These are phyloP conservation scores for Rhopalosiphum nymphaeae DNA, from an alignment of 2,888 invertebrate genomes.

Conservation along the genomic window DNA sequence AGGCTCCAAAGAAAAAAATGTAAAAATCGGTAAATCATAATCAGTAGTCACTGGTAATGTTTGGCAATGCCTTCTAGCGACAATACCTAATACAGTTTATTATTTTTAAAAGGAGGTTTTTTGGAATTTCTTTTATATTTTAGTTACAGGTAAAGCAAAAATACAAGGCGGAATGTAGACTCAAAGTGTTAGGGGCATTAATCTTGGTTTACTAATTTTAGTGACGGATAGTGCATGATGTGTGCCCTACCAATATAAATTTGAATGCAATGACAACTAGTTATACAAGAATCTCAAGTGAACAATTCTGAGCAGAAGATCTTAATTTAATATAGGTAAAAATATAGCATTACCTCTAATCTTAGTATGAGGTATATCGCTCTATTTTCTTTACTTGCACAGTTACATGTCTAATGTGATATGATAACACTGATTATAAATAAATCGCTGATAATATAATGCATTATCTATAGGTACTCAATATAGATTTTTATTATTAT, in stretches of 20 bases:
- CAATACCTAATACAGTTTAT: constrained; percentile 1
- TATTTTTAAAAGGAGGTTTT: constrained; percentile 10
- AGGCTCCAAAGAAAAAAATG: not conserved
- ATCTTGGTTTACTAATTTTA: not conserved
- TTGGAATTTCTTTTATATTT: constrained; percentile 2
- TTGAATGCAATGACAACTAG: not conserved
- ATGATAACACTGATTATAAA: not conserved
- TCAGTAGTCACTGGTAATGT: constrained; percentile 13
- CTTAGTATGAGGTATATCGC: not conserved
- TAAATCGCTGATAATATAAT: not conserved
- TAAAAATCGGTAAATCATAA: constrained; percentile 33
- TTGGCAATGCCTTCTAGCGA: constrained; percentile 6
- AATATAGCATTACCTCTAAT: not conserved
- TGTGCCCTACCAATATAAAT: not conserved
- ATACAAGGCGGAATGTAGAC: not conserved
- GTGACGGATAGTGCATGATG: not conserved
- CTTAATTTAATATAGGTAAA: not conserved
- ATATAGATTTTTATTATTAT: not conserved
- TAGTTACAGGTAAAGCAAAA: not conserved
- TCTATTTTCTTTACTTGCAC: not conserved
- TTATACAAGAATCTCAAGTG: not conserved
- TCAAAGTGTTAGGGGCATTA: not conserved
- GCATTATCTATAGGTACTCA: not conserved
- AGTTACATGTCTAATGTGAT: not conserved
- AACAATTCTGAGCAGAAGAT: not conserved